A percentile compares a stretch with the other conserved stretches of the same genome.
Evolutionary conservation across 2,797 vertebrate species (phyloP).

Genomic region (Hippocampus kuda): DNA sequence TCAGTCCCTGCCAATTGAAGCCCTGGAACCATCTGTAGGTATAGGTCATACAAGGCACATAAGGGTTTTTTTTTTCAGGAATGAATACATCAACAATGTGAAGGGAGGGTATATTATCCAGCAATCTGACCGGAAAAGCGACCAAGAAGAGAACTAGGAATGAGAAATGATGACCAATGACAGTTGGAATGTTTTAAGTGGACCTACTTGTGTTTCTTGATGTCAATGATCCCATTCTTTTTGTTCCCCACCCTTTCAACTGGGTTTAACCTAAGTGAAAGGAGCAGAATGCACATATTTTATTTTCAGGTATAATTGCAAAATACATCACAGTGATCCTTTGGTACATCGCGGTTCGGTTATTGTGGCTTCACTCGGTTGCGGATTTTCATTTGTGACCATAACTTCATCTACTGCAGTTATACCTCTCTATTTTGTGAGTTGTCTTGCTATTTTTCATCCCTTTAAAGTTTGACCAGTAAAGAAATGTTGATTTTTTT

Average conservation of each 20-base stretch:
- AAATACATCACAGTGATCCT: too few relatives aligned
- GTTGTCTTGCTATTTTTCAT: too few relatives aligned
- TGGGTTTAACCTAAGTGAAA: slow-evolving; percentile 59
- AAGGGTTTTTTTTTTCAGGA: not conserved
- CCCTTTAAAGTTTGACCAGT: too few relatives aligned
- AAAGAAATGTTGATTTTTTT: too few relatives aligned
- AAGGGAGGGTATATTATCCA: not conserved
- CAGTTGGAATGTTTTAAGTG: not conserved
- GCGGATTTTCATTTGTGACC: too few relatives aligned
- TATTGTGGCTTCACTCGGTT: too few relatives aligned
- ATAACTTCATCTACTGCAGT: too few relatives aligned
- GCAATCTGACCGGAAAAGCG: not conserved
- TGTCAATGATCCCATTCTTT: slow-evolving; percentile 72
- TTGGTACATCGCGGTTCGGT: too few relatives aligned
- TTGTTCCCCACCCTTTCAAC: slow-evolving; percentile 72
- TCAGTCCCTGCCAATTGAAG: slow-evolving; percentile 73
- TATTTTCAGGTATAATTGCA: not conserved
- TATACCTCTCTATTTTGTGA: too few relatives aligned
- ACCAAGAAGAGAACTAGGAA: not conserved
- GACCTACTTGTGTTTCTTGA: slow-evolving; percentile 74
- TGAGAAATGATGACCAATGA: not conserved
- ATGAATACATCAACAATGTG: not conserved
- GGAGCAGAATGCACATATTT: not conserved
- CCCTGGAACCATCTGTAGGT: slow-evolving; percentile 68
- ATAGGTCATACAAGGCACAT: not conserved